Base-by-base conservation (phyloP, 2,888 invertebrate genomes). In the Gymnosoma rotundatum region DNA sequence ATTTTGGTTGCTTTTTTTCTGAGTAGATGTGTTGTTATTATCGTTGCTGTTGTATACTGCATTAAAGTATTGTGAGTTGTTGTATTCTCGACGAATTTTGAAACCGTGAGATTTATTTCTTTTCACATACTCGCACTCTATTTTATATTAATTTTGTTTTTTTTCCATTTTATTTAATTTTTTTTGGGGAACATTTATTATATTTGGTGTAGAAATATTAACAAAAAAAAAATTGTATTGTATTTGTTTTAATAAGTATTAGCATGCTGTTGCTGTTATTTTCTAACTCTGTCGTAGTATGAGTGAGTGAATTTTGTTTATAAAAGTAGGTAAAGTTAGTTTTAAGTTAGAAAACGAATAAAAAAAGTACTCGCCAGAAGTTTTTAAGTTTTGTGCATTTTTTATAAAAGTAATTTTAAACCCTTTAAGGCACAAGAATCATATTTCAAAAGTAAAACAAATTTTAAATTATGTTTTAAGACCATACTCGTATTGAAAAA, bases 61-160 rank as follows among this genome's bases (percentile, higher is more conserved):
- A 79, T 80, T 74, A 36, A 75, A 67, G 66, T 32, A 6, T 70
- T 64, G n/a, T 20, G 21, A 75, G 66, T 75, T 79, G 74, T 76
- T 79, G 79, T 74, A 56, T 69, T 79, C 69, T 83, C 58, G 75
- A 64, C 70, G 75, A 72, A 76, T 78, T 78, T 75, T 69, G 76
- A 79, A 83, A 79, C 83, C 79, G 79, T 83, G 83, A 83, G 83
- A 79, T 79, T 61, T 75, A 56, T 79, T 79, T 42, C 42, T 64
- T 66, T 79, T 70, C 38, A 25, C 67, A 56, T 73, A 63, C 60
- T 66, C 76, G n/a, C 67, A 83, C 66, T 67, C 50, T 63, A 81
- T 61, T 78, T 66, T 48, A 45, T 48, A 58, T 48, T 45, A 10
- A 58, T 50, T 63, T 32, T 32, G 25, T 5, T 32, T 32, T 72